Evolutionary conservation across 2,888 invertebrate genomes (phyloP).

Genomic region (Callyntrura guangdongensis): DNA sequence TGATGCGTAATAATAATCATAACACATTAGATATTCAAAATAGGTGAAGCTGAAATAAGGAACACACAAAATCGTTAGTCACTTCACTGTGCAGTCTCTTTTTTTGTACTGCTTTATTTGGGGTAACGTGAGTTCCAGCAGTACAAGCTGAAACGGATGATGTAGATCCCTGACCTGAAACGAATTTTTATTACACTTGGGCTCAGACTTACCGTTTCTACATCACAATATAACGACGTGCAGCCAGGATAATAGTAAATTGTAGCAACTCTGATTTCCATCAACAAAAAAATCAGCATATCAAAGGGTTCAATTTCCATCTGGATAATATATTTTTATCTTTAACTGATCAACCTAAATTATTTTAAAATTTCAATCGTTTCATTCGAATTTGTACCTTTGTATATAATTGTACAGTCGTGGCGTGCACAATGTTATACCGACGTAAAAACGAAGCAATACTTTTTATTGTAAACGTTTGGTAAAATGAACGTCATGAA

Average conservation of each 20-base stretch:
- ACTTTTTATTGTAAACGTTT: background rate
- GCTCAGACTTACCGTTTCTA: too few relatives aligned
- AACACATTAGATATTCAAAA: slow-evolving; percentile 76
- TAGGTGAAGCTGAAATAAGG: slow-evolving; percentile 72
- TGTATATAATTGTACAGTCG: too few relatives aligned
- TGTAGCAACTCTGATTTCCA: slow-evolving; percentile 53
- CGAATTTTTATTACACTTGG: too few relatives aligned
- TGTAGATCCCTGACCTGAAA: background rate
- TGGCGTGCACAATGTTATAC: too few relatives aligned
- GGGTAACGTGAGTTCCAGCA: slow-evolving; percentile 51
- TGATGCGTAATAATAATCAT: slow-evolving; percentile 74
- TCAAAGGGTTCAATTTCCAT: slow-evolving; percentile 76
- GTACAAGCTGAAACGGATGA: background rate
- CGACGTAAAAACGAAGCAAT: background rate
- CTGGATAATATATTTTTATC: slow-evolving; percentile 53
- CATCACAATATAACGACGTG: background rate
- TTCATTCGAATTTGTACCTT: slow-evolving; percentile 1
- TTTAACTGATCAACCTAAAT: slow-evolving; percentile 48
- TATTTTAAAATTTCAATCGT: slow-evolving; percentile 51
- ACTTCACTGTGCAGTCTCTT: background rate
- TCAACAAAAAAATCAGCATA: slow-evolving; percentile 70
- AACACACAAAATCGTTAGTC: slow-evolving; percentile 55
- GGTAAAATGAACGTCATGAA: background rate
- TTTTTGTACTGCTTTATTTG: background rate
- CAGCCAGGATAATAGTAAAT: slow-evolving; percentile 2